These are phyloP conservation scores for Octonoba sinensis DNA, from an alignment of 2,888 invertebrate genomes.

Conservation along the genomic window DNA sequence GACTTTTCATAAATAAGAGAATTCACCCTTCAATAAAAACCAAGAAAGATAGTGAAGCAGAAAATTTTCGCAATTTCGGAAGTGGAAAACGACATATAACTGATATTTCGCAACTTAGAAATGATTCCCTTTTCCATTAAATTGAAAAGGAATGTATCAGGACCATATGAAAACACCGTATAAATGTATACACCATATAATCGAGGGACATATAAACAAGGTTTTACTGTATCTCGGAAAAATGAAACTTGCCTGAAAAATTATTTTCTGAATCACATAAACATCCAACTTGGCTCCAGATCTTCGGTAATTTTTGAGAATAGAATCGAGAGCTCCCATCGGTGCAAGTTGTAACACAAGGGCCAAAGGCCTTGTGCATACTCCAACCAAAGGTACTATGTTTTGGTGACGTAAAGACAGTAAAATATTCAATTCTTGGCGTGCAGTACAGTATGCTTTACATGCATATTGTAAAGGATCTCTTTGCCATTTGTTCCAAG, in stretches of 20 bases:
- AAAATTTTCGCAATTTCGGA: too few species aligned
- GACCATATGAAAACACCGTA: too few species aligned
- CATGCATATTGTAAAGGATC: slow-evolving; percentile 93
- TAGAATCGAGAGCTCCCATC: slow-evolving; percentile 87
- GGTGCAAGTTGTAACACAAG: slow-evolving; percentile 92
- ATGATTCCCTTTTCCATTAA: too few species aligned
- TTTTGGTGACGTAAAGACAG: slow-evolving; percentile 87
- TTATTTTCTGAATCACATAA: slow-evolving; percentile 85
- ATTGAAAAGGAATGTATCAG: too few species aligned
- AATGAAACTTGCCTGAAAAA: slow-evolving; percentile 78
- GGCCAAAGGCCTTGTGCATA: slow-evolving; percentile 89
- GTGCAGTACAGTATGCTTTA: slow-evolving; percentile 94
- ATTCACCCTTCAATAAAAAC: too few species aligned
- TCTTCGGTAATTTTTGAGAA: slow-evolving; percentile 86
- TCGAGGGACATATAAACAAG: too few species aligned
- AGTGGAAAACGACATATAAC: too few species aligned
- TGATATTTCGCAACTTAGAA: too few species aligned
- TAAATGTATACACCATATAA: too few species aligned
- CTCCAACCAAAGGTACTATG: slow-evolving; percentile 91
- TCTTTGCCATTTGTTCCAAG: slow-evolving; percentile 90
- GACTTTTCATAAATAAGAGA: too few species aligned
- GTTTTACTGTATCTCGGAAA: too few species aligned
- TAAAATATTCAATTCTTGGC: slow-evolving; percentile 93
- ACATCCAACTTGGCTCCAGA: slow-evolving; percentile 86
- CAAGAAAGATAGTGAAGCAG: too few species aligned